Evolutionary conservation across 2,888 invertebrate species (phyloP), one percentile per base, ranked within the genome.

Genomic region (Temnothorax ravouxi): DNA sequence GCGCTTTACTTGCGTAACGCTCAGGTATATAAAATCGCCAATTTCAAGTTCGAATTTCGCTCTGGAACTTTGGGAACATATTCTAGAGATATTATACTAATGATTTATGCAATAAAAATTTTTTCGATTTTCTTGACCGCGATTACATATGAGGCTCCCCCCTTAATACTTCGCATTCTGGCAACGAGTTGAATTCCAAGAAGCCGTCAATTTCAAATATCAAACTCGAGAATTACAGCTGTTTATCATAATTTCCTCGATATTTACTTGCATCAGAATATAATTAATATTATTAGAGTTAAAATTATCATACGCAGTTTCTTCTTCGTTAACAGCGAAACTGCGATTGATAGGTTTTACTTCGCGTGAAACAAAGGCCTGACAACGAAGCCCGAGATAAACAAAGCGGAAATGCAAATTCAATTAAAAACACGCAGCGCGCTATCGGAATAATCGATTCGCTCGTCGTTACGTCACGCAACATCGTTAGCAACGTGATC

Each of bases 371-470:
- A 34, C n/a, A 6, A 38, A 62, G 34, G 5, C 47, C 8, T 3
- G 34, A 11, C 21, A 18, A 50, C 5, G 25, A 41, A 29, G 4
- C 15, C 18, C 18, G 61, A 44, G 44, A 74, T n/a, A 61, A 74
- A 74, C 44, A n/a, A 56, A 15, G 29, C 15, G 34, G 11, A 52
- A 41, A 66, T 66, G 76, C 15, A 38, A 52, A 76, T 76, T 76
- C 6, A 75, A 75, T 75, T 75, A 50, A 76, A 76, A 76, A 62
- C 38, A 62, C 38, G 18, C 34, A n/a, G 15, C 18, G 15, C 15
- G 50, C 38, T 8, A 15, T 21, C 38, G 8, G 25, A 18, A 62
- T 76, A 52, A 75, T 66, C 18, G 25, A 13, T 25, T 47, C 11
- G 2, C 29, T 62, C 62, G 47, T 21, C 21, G 50, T 34, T 38